These are phyloP conservation scores for Brienomyrus longianalis DNA, from an alignment of 2,113 vertebrate species.

Conservation along the genomic window DNA sequence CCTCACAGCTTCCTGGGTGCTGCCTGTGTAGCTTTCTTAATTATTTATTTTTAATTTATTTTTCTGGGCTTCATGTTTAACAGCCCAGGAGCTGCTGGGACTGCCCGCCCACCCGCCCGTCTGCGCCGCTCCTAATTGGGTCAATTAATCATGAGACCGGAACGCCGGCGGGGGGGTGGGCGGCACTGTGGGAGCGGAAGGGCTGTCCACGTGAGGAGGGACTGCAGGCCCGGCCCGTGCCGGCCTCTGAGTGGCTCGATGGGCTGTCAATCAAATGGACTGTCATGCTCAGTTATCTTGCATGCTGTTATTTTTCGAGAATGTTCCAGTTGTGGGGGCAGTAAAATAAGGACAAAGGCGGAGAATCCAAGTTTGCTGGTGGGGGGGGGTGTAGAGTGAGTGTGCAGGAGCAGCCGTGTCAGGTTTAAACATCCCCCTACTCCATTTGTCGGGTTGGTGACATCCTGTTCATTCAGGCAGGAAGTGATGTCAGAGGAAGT, in stretches of 20 bases:
- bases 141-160: not conserved
- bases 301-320: not conserved
- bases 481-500: constrained; percentile 12
- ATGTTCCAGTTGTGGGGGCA: not conserved
- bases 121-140: not conserved
- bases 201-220: not conserved
- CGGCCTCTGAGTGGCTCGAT: not conserved
- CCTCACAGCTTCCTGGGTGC: not conserved
- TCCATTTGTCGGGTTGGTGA: not conserved
- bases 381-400: not conserved
- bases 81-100: not conserved
- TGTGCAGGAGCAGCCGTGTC: not conserved
- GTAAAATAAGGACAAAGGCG: not conserved
- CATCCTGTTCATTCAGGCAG: not conserved
- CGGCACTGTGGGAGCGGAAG: not conserved
- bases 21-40: not conserved
- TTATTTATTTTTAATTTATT: constrained; percentile 10
- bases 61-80: constrained; percentile 6
- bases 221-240: not conserved
- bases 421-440: not conserved
- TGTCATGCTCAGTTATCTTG: not conserved
- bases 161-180: not conserved
- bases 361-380: not conserved
- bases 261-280: not conserved
- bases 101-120: not conserved